phyloP scores from a whole-genome alignment of 2,797 vertebrate genomes.

The Cyprinodon diabolis region DNA sequence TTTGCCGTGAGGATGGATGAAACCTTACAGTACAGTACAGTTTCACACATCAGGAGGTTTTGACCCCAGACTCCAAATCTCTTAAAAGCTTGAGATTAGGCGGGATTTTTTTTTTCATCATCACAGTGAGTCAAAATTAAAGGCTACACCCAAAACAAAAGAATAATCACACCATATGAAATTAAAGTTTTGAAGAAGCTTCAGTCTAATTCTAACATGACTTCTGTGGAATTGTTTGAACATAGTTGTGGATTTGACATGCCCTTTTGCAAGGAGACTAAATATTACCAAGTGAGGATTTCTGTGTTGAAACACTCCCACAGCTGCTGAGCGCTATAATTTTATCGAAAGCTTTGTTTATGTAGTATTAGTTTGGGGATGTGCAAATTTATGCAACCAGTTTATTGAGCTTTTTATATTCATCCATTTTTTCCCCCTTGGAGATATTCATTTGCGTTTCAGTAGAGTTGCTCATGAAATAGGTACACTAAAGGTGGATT shows the following conservation, averaged over 20 bases:
- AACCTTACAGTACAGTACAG: too few species aligned
- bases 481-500: neutral
- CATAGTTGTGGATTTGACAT: neutral
- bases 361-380: neutral
- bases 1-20: neutral
- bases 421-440: too few species aligned
- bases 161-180: neutral
- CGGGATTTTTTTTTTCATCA: neutral
- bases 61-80: neutral
- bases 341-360: neutral
- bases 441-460: neutral
- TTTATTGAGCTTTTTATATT: neutral
- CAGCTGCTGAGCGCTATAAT: neutral
- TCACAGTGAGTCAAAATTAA: neutral
- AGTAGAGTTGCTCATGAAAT: neutral
- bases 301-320: neutral
- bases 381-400: neutral
- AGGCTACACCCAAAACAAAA: neutral
- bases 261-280: neutral
- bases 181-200: neutral
- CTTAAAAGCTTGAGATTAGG: neutral
- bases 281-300: neutral
- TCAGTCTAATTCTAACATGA: neutral
- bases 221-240: neutral
- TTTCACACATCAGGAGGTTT: neutral